Conservation (phyloP, 2,113 vertebrate species). For the Entelurus aequoreus region DNA sequence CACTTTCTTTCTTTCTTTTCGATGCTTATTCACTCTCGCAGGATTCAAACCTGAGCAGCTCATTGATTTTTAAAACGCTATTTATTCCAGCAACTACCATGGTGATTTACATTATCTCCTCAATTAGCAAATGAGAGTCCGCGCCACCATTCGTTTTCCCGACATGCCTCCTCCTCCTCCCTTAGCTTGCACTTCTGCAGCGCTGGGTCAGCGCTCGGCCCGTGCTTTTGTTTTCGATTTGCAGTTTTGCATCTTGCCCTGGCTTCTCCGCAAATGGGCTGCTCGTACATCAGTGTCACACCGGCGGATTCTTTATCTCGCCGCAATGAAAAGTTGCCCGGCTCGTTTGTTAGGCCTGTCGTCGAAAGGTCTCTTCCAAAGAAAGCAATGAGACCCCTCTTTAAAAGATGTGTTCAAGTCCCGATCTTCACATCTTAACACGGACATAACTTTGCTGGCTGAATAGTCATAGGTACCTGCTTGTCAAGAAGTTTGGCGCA, state of each 20-base stretch:
- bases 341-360: background rate
- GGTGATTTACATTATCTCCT: slow-evolving; percentile 70
- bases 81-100: slow-evolving; percentile 50
- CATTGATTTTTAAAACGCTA: slow-evolving; percentile 64
- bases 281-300: slow-evolving; percentile 62
- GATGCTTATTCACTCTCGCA: slow-evolving; percentile 61
- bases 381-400: background rate
- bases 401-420: no score
- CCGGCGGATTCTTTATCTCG: slow-evolving; percentile 45
- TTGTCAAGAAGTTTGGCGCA: slow-evolving; percentile 12
- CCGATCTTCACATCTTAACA: no score
- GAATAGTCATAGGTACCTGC: no score
- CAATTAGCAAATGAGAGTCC: slow-evolving; percentile 72
- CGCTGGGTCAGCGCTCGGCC: background rate
- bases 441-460: no score
- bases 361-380: background rate
- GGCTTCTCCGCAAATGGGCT: slow-evolving; percentile 34
- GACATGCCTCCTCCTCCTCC: slow-evolving; percentile 17
- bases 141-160: slow-evolving; percentile 25
- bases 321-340: slow-evolving; percentile 33
- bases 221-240: slow-evolving; percentile 38
- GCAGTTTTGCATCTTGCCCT: slow-evolving; percentile 38
- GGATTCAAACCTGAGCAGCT: slow-evolving; percentile 28
- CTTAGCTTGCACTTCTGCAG: slow-evolving; percentile 29
- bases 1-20: slow-evolving; percentile 9